Conservation (phyloP, 2,888 invertebrate species). For the Eledona agricola region DNA sequence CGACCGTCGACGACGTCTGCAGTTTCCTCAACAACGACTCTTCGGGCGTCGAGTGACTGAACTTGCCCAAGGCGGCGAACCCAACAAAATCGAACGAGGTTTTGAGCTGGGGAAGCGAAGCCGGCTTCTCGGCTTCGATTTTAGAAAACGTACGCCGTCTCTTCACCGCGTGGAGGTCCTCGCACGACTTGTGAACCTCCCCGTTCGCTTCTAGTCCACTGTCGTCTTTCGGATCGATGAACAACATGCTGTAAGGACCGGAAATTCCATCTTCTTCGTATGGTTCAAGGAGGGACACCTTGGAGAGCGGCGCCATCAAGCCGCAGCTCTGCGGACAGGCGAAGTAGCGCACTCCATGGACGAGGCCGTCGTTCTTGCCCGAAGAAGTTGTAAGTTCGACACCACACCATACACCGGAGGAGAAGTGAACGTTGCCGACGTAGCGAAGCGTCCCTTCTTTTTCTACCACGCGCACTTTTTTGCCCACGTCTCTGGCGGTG, state of each 20-base stretch:
- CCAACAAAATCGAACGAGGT: slow-evolving; percentile 24
- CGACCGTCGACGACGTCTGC: slow-evolving; percentile 35
- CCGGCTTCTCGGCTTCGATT: slow-evolving; percentile 41
- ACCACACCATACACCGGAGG: slow-evolving; percentile 72
- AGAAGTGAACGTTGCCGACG: slow-evolving; percentile 66
- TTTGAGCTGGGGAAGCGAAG: slow-evolving; percentile 44
- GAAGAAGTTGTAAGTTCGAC: slow-evolving; percentile 66
- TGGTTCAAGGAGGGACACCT: slow-evolving; percentile 60
- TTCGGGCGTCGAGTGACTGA: slow-evolving; percentile 41
- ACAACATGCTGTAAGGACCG: slow-evolving; percentile 70
- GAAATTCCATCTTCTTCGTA: slow-evolving; percentile 64
- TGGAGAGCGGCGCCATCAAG: slow-evolving; percentile 70
- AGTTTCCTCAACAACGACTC: slow-evolving; percentile 36
- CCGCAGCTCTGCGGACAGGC: slow-evolving; percentile 68
- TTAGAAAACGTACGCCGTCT: slow-evolving; percentile 41
- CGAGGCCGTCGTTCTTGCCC: slow-evolving; percentile 72
- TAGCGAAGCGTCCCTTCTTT: slow-evolving; percentile 66
- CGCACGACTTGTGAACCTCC: slow-evolving; percentile 39
- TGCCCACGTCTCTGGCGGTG: slow-evolving; percentile 50
- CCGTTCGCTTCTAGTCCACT: neutral
- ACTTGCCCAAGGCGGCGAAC: slow-evolving; percentile 15
- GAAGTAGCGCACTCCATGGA: slow-evolving; percentile 71
- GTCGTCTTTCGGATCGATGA: slow-evolving; percentile 48
- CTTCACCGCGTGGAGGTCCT: slow-evolving; percentile 42
- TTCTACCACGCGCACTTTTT: slow-evolving; percentile 55